Evolutionary conservation across 1,140 invertebrate species (phyloP).

Genomic region (Oryctes rhinoceros): DNA sequence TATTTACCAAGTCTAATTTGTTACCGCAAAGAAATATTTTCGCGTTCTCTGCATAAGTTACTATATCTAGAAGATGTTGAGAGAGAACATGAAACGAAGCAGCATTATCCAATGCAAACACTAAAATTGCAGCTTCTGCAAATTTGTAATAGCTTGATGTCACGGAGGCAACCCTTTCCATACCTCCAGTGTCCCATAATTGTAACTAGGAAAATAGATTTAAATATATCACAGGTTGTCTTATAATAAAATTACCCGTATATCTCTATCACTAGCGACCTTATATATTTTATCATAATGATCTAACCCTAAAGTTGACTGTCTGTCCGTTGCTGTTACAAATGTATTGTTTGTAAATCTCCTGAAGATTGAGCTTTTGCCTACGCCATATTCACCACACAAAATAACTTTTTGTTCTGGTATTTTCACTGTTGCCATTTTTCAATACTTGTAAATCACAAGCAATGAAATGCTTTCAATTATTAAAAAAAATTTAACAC

Average conservation of each 20-base stretch:
- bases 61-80: slow-evolving; percentile 89
- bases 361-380: slow-evolving; percentile 92
- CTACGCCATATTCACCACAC: slow-evolving; percentile 94
- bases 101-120: slow-evolving; percentile 89
- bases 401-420: slow-evolving; percentile 94
- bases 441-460: neutral
- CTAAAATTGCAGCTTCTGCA: slow-evolving; percentile 88
- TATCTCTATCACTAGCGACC: slow-evolving; percentile 74
- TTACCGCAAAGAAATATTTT: slow-evolving; percentile 94
- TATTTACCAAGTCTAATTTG: slow-evolving; percentile 81
- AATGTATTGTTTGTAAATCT: slow-evolving; percentile 90
- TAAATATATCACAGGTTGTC: neutral
- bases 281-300: slow-evolving; percentile 85
- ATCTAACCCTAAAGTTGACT: slow-evolving; percentile 90
- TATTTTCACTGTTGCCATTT: slow-evolving; percentile 82
- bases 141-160: slow-evolving; percentile 95
- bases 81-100: slow-evolving; percentile 91
- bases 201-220: slow-evolving; percentile 72
- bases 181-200: slow-evolving; percentile 93
- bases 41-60: slow-evolving; percentile 91
- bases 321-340: slow-evolving; percentile 78
- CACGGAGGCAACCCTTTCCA: slow-evolving; percentile 93
- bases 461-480: neutral
- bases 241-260: slow-evolving; percentile 70
- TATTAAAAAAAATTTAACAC: neutral